phyloP scores from a whole-genome alignment of 2,113 vertebrate species.

The Pollimyrus isidori region DNA sequence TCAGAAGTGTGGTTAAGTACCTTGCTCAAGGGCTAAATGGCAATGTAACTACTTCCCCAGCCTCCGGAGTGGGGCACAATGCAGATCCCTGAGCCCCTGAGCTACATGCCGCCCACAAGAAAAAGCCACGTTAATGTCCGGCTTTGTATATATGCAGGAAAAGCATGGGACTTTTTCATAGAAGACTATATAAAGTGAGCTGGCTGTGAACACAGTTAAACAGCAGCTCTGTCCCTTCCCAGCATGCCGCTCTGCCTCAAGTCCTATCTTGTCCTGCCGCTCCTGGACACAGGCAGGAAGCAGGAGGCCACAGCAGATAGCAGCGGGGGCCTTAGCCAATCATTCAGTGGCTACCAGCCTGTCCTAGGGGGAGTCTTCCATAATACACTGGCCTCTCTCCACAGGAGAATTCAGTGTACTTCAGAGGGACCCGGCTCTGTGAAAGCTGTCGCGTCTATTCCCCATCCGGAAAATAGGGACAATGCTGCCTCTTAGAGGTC shows the following conservation, averaged over 20 bases:
- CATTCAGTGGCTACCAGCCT: not conserved
- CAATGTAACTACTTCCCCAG: not conserved
- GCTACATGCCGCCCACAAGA: not conserved
- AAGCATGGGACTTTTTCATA: not conserved
- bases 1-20: not conserved
- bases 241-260: constrained; percentile 14
- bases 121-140: not conserved
- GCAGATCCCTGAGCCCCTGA: not conserved
- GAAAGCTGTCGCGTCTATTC: not conserved
- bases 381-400: not conserved
- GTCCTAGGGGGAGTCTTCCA: not conserved
- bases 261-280: constrained; percentile 31
- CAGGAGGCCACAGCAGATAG: constrained; percentile 23
- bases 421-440: not conserved
- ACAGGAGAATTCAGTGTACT: not conserved
- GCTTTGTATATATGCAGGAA: not conserved
- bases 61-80: not conserved
- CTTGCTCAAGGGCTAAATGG: not conserved
- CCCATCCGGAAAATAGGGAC: not conserved
- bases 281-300: constrained; percentile 3
- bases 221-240: not conserved
- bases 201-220: not conserved
- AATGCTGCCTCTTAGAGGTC: not conserved
- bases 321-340: not conserved
- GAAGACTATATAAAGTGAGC: not conserved